Base-by-base conservation (phyloP, 2,888 invertebrate species). In the Macrostomum cliftonense region DNA sequence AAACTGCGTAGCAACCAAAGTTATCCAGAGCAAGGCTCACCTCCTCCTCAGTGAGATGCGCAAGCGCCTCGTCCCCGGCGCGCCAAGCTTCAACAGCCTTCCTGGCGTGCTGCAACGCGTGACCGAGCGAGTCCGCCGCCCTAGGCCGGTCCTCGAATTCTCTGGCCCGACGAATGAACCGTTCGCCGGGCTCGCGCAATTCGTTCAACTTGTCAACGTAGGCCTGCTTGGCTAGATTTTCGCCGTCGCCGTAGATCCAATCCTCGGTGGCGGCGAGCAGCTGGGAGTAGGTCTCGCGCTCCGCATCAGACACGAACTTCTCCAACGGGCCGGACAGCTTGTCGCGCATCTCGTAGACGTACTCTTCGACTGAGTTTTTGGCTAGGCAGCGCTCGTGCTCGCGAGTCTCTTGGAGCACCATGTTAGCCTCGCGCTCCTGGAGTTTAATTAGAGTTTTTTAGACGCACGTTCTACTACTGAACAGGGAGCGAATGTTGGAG, bases 171-270 rank as follows among this genome's bases (percentile, higher is more conserved):
- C 42, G 39, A 19, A 19, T 2, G 17, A 47, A 14, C 4, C 28
- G 28, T 28, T 53, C 54, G 36, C 50, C 50, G 14, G 43, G 54
- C 58, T 74, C 74, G 67, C 72, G 73, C 13, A 77, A 63, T 16
- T 71, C 65, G 28, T 67, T 63, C 19, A 78, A 64, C 57, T 73
- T 72, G 42, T 77, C 74, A 16, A 73, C 63, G 61, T 80, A 79
- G 37, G 79, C 75, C 60, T 80, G 77, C 63, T 81, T 78, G 57
- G 81, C 80, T 66, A 89, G 85, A 63, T 93, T 85, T 68, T 91
- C 91, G 2, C 97, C 97, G 52, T 83, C 83, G 61, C 91, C 93
- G 63, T 97, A 99, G 16, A 97, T 74, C 97, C 97, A 97, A 65
- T 83, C 81, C 71, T 95, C 95, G 59, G 88, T 81, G 17, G 80